A percentile compares a stretch with the other conserved stretches of the same genome.
These are phyloP conservation scores for Steinernema hermaphroditum DNA, from an alignment of 2,888 invertebrate genomes.

Conservation along the genomic window DNA sequence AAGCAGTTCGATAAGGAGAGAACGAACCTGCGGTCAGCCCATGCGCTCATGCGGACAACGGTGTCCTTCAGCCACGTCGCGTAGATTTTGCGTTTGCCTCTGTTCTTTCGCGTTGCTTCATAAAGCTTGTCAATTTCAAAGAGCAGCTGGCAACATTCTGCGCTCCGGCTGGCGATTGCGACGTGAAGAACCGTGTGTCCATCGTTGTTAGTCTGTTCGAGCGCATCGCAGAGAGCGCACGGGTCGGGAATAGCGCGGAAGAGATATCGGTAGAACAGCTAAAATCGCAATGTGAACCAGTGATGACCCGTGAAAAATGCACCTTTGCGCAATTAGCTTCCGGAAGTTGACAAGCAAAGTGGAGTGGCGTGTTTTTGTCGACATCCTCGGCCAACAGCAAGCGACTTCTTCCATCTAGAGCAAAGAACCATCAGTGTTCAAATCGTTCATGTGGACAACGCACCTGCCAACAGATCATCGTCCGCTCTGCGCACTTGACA, in stretches of 20 bases:
- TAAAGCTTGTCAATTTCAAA: conserved; percentile 11
- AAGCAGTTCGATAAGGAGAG: no score
- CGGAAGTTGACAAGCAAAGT: background rate
- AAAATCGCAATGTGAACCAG: background rate
- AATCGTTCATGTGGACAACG: background rate
- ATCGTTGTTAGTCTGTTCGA: background rate
- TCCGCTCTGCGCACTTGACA: background rate
- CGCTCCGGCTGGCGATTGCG: background rate
- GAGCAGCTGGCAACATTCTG: background rate
- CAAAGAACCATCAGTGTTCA: background rate
- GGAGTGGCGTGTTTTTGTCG: background rate
- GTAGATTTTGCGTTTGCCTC: background rate
- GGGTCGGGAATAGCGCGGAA: background rate
- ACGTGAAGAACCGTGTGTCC: conserved; percentile 8
- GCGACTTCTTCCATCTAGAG: background rate
- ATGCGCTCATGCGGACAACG: background rate
- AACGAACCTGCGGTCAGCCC: background rate
- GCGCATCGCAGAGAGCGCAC: background rate
- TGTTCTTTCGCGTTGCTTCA: background rate
- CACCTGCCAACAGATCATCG: background rate
- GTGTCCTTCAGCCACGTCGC: background rate
- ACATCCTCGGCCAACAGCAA: background rate
- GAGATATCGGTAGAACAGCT: background rate
- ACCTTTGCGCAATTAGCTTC: background rate
- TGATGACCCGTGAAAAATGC: no score